Base-by-base conservation (phyloP, 2,113 vertebrate genomes). In the Anseranas semipalmata region DNA sequence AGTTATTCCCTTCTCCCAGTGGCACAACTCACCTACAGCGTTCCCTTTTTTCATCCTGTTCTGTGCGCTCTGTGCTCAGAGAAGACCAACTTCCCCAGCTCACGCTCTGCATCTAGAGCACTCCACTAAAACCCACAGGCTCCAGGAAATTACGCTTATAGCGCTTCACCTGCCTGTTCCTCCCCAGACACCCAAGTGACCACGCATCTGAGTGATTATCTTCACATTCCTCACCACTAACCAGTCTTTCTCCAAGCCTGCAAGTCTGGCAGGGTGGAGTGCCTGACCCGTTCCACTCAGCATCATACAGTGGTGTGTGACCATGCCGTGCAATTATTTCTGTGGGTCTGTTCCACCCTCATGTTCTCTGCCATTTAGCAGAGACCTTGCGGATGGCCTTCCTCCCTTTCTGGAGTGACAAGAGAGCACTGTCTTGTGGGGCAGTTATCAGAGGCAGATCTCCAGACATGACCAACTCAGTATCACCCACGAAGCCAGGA, bases 21-120 rank as follows among this genome's bases (percentile, higher is more conserved):
- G 41, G 41, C 67, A 92, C 0, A 3, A 77, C n/a, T 89, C 50
- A 59, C 0, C 0, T 2, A 7, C 33, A 85, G 16, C 1, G 12
- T 6, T 24, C 48, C 60, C 35, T 87, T 73, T 73, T 35, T 33
- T 53, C 80, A 87, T 48, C 33, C 53, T 68, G 25, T 62, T 63
- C 60, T 67, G 28, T 2, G 4, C 12, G 33, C 33, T 73, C 76
- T 46, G 28, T 30, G 16, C 24, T 74, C 43, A 52, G 43, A 79
- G 32, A 65, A 8, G n/a, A 73, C 50, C 88, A 77, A 65, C 76
- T 84, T 50, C 68, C 76, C 79, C 76, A 84, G 46, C 52, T 90
- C 89, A 90, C 0, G 0, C 45, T 60, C 62, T 52, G 71, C 58
- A 60, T 48, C 60, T 68, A 65, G 25, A 85, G 35, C 12, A 43